phyloP scores from a whole-genome alignment of 2,113 vertebrate genomes.

The Telmatochromis sp. region DNA sequence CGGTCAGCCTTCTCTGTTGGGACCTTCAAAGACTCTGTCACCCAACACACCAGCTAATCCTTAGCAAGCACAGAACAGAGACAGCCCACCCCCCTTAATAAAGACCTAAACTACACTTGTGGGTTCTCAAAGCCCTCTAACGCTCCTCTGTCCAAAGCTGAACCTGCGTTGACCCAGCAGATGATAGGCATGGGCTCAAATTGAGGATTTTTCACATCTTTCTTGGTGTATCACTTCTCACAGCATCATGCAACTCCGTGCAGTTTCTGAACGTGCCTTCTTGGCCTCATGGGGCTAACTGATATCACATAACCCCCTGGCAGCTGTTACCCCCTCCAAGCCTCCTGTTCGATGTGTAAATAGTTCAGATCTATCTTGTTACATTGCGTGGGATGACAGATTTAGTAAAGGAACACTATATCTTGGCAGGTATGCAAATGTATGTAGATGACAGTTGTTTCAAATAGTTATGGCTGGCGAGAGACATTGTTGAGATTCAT shows the following conservation, averaged over 20 bases:
- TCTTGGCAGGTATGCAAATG: slow-evolving; percentile 42
- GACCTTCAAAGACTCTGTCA: background rate
- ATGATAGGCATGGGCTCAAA: background rate
- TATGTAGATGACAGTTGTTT: slow-evolving; percentile 49
- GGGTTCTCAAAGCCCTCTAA: background rate
- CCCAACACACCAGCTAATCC: slow-evolving; percentile 15
- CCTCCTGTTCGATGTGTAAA: slow-evolving; percentile 43
- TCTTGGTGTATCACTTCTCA: background rate
- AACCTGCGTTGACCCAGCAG: slow-evolving; percentile 11
- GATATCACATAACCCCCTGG: slow-evolving; percentile 55
- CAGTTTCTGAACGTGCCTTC: slow-evolving; percentile 17
- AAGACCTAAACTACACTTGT: background rate
- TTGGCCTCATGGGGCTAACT: slow-evolving; percentile 4
- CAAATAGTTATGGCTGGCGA: background rate
- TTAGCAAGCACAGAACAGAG: background rate
- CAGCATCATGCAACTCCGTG: background rate
- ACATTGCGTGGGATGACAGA: slow-evolving; percentile 42
- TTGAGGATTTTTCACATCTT: slow-evolving; percentile 5
- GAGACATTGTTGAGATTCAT: slow-evolving; percentile 21
- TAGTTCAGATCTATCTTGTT: slow-evolving; percentile 53
- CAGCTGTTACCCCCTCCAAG: slow-evolving; percentile 41
- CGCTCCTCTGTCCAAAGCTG: background rate
- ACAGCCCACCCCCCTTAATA: background rate
- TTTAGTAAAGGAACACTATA: slow-evolving; percentile 38
- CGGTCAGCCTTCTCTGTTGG: background rate